These are phyloP conservation scores for Polydrusus cervinus DNA, from an alignment of 2,888 invertebrate genomes.

Conservation along the genomic window DNA sequence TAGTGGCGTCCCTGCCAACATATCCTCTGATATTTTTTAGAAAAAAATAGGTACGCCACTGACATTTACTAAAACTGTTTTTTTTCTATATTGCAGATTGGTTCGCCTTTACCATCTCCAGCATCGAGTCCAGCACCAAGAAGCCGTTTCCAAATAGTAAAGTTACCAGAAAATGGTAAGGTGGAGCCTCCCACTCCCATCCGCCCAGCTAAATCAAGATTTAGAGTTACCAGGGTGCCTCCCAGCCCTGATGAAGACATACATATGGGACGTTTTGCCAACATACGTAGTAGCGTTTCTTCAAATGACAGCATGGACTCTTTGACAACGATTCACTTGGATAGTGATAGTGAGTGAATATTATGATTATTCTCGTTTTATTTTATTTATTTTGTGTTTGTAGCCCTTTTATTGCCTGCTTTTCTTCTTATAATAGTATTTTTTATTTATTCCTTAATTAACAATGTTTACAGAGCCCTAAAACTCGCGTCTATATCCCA, in stretches of 20 bases:
- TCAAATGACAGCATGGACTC: slow-evolving; percentile 65
- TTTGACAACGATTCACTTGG: slow-evolving; percentile 60
- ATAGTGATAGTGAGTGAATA: slow-evolving; percentile 61
- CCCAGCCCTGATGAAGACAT: slow-evolving; percentile 62
- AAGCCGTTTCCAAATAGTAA: slow-evolving; percentile 63
- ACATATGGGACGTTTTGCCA: slow-evolving; percentile 59
- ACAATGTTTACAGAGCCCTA: too few species aligned
- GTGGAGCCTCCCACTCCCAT: slow-evolving; percentile 35
- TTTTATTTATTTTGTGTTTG: slow-evolving; percentile 21
- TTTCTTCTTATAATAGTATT: background rate
- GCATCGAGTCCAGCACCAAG: slow-evolving; percentile 59
- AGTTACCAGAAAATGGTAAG: slow-evolving; percentile 58
- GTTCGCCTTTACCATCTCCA: slow-evolving; percentile 61
- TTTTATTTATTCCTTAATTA: too few species aligned
- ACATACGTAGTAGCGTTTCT: slow-evolving; percentile 64
- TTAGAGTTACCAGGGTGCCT: slow-evolving; percentile 61
- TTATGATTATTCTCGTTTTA: slow-evolving; percentile 32
- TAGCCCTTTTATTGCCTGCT: slow-evolving; percentile 22
- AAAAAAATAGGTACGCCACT: too few species aligned
- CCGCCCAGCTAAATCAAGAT: slow-evolving; percentile 49
- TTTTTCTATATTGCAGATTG: slow-evolving; percentile 49
- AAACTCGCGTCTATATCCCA: too few species aligned
- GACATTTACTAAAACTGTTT: too few species aligned
- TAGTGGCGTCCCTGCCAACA: too few species aligned
- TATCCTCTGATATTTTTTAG: too few species aligned